These are phyloP conservation scores for Drosophila borealis DNA, from an alignment of 2,888 invertebrate genomes.

Conservation along the genomic window DNA sequence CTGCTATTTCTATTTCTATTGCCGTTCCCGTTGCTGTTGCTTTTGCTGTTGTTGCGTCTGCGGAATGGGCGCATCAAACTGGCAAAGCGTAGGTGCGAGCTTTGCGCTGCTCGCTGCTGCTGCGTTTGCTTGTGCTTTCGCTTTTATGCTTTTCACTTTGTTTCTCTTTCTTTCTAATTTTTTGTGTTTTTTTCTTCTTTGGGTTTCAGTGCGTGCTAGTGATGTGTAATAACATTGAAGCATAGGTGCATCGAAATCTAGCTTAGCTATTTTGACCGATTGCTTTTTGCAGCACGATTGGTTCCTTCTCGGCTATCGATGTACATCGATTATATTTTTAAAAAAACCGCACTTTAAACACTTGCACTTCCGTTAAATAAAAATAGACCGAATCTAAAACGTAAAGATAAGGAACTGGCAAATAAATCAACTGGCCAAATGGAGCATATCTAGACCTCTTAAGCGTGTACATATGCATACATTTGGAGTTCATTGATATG, in stretches of 20 bases:
- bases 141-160: constrained; percentile 46
- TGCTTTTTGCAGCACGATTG: neutral
- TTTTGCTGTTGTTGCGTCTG: constrained; percentile 8
- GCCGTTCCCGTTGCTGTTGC: constrained; percentile 16
- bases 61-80: constrained; percentile 23
- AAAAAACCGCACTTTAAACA: constrained; percentile 1
- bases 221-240: constrained; percentile 28
- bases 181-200: constrained; percentile 25
- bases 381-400: neutral
- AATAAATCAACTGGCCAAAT: too few species aligned
- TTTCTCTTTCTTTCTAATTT: constrained; percentile 25
- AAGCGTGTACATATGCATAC: too few species aligned
- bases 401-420: too few species aligned
- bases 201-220: constrained; percentile 37
- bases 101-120: constrained; percentile 34
- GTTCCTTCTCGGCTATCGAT: constrained; percentile 1
- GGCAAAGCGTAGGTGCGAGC: constrained; percentile 30
- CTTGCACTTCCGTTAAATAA: neutral
- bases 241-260: constrained; percentile 4
- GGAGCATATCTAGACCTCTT: too few species aligned
- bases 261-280: neutral
- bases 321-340: neutral
- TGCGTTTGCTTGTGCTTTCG: constrained; percentile 40
- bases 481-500: neutral
- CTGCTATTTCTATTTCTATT: constrained; percentile 23